A percentile compares a stretch with the other conserved stretches of the same genome.
Evolutionary conservation across 1,140 invertebrate species (phyloP).

Genomic region (Temnothorax curvispinosus): DNA sequence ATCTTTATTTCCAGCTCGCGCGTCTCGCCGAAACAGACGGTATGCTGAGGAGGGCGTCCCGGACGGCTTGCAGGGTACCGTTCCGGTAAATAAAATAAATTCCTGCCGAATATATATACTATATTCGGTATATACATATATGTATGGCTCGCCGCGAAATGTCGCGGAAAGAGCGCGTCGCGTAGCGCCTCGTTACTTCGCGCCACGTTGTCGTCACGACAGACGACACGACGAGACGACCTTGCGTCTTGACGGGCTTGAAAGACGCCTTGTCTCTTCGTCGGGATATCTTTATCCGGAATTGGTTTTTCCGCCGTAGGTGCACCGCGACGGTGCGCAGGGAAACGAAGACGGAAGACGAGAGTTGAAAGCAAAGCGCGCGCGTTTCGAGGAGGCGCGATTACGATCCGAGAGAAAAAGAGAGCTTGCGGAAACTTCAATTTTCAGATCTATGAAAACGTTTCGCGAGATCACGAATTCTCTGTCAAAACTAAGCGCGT

Average conservation of each 20-base stretch:
- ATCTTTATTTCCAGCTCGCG: conserved; percentile 62
- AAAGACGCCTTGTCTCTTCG: conserved; percentile 54
- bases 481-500: conserved; percentile 48
- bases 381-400: conserved; percentile 51
- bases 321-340: not conserved
- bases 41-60: not conserved
- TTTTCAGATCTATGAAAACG: conserved; percentile 61
- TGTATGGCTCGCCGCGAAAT: conserved; percentile 63
- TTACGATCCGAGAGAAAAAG: conserved; percentile 45
- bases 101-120: conserved; percentile 59
- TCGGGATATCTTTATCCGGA: conserved; percentile 65
- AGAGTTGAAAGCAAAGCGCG: conserved; percentile 54
- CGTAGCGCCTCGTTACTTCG: conserved; percentile 58
- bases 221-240: conserved; percentile 59
- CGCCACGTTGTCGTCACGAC: conserved; percentile 47
- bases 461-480: conserved; percentile 49
- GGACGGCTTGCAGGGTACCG: conserved; percentile 2
- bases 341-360: not conserved
- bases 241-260: conserved; percentile 62
- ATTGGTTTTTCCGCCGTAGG: conserved; percentile 64
- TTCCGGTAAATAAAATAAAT: conserved; percentile 77
- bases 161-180: conserved; percentile 69
- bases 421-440: conserved; percentile 56
- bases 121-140: not conserved
- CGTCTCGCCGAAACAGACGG: conserved; percentile 51